Conservation (phyloP, 2,797 vertebrate genomes). For the Clarias laeviceps region DNA sequence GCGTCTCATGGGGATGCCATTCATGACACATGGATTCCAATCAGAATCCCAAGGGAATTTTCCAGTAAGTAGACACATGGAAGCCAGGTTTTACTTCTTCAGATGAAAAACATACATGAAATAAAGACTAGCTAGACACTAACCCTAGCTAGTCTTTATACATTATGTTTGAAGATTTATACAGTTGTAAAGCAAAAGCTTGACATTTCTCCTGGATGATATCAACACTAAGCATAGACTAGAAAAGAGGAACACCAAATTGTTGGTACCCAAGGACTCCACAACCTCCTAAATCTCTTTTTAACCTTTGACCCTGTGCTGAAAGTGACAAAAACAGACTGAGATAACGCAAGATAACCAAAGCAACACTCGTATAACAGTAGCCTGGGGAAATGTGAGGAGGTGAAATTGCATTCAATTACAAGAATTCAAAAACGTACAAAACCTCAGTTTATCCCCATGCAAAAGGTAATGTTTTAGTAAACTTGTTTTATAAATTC, state of each 20-base stretch:
- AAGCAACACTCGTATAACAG: neutral
- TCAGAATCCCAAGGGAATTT: neutral
- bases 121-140: too few species aligned
- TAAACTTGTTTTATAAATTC: neutral
- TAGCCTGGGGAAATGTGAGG: neutral
- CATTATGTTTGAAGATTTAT: neutral
- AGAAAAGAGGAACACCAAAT: neutral
- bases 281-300: neutral
- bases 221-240: neutral
- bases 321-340: neutral
- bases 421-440: neutral
- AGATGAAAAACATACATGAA: neutral
- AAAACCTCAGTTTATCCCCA: neutral
- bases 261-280: neutral
- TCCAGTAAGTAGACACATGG: neutral
- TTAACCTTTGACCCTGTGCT: conserved; percentile 2
- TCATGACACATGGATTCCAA: conserved; percentile 3
- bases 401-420: neutral
- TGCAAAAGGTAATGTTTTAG: neutral
- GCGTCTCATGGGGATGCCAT: neutral
- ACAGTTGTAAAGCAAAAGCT: neutral
- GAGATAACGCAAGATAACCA: conserved; percentile 4
- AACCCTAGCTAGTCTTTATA: neutral
- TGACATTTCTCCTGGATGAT: neutral
- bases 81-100: neutral